Evolutionary conservation across 2,113 vertebrate genomes (phyloP).

Genomic region (Marmota flaviventris): DNA sequence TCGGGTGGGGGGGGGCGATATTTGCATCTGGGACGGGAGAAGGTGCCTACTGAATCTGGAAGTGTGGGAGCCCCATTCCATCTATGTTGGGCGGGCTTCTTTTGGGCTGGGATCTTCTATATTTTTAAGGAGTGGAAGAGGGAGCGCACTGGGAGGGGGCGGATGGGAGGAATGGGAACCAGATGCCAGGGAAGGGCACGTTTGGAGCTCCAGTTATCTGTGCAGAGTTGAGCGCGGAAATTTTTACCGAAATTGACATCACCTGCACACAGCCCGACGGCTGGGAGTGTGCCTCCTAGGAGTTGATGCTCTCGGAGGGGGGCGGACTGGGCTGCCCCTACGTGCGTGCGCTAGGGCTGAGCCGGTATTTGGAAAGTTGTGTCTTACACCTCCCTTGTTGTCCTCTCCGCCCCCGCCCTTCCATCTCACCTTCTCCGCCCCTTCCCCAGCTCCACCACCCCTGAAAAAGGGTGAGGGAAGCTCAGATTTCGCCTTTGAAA

Average conservation of each 20-base stretch:
- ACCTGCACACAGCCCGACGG: constrained; percentile 75
- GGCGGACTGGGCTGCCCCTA: background rate
- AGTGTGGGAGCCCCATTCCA: constrained; percentile 57
- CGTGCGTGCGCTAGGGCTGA: background rate
- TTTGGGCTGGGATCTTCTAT: constrained; percentile 76
- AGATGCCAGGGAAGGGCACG: constrained; percentile 85
- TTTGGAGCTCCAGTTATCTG: constrained; percentile 79
- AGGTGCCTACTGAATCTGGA: background rate
- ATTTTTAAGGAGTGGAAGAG: constrained; percentile 75
- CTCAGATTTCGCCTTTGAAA: constrained; percentile 85
- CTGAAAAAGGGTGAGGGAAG: constrained; percentile 79
- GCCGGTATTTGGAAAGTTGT: constrained; percentile 51
- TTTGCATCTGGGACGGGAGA: background rate
- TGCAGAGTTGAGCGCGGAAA: constrained; percentile 67
- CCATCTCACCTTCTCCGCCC: constrained; percentile 43
- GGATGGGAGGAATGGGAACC: constrained; percentile 84
- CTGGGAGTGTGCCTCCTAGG: constrained; percentile 52
- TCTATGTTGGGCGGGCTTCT: constrained; percentile 57
- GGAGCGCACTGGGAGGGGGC: constrained; percentile 59
- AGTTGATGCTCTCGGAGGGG: constrained; percentile 25
- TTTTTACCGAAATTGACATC: constrained; percentile 82
- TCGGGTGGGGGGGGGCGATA: background rate
- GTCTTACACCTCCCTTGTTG: background rate
- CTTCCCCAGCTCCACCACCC: background rate
- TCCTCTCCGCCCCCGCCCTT: constrained; percentile 11